Conservation (phyloP, 2,113 vertebrate genomes). For the Eulemur rufifrons region DNA sequence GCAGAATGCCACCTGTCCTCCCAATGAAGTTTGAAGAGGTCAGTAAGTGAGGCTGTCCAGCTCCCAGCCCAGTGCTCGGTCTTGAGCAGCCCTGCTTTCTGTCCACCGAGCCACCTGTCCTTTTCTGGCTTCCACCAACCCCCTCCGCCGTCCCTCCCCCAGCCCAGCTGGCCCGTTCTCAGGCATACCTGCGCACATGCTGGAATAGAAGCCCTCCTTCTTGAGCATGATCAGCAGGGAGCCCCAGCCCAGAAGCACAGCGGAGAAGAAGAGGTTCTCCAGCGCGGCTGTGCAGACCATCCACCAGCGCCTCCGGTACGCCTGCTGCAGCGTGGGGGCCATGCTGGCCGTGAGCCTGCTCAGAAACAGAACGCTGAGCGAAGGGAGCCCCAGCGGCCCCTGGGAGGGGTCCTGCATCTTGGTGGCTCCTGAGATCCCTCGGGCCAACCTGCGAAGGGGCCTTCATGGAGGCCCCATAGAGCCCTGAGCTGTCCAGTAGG, state of each 20-base stretch:
- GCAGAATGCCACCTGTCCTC: background rate
- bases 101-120: background rate
- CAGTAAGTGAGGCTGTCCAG: background rate
- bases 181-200: constrained; percentile 84
- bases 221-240: constrained; percentile 95
- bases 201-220: constrained; percentile 92
- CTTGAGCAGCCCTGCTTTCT: background rate
- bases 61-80: background rate
- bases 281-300: constrained; percentile 91
- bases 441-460: background rate
- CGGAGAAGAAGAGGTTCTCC: constrained; percentile 93
- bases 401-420: background rate
- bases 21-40: background rate
- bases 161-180: background rate
- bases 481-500: background rate
- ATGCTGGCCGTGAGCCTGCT: constrained; percentile 78
- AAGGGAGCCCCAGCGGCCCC: background rate
- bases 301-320: constrained; percentile 92
- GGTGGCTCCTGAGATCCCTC: background rate
- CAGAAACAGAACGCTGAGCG: constrained; percentile 35
- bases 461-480: constrained; percentile 12
- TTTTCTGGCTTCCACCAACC: background rate
- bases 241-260: constrained; percentile 93
- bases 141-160: background rate
- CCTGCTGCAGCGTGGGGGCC: constrained; percentile 87